phyloP scores from a whole-genome alignment of 2,888 invertebrate genomes.

The Drosophila anomelani region DNA sequence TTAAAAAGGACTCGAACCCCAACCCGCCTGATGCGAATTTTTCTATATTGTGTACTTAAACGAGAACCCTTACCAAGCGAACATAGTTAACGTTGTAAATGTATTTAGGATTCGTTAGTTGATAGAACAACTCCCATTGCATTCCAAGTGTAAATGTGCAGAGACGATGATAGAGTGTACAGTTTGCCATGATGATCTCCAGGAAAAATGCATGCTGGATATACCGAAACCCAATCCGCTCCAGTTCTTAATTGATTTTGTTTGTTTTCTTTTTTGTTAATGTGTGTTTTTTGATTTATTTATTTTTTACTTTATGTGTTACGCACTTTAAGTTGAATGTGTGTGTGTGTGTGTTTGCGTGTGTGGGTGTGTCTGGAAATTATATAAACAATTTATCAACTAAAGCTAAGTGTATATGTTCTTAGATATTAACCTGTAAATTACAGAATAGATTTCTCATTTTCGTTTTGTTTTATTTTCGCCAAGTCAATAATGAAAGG shows the following conservation, averaged over 20 bases:
- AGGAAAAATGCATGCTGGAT: constrained; percentile 16
- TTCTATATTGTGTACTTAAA: constrained; percentile 52
- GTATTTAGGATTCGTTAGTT: constrained; percentile 31
- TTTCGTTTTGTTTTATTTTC: constrained; percentile 46
- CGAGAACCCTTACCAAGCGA: constrained; percentile 18
- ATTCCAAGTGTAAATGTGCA: constrained; percentile 31
- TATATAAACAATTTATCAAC: constrained; percentile 65
- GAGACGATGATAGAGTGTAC: constrained; percentile 1
- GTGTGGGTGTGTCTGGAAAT: constrained; percentile 40
- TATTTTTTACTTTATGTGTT: constrained; percentile 64
- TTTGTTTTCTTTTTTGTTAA: constrained; percentile 61
- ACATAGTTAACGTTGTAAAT: constrained; percentile 39
- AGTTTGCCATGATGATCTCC: constrained; percentile 48
- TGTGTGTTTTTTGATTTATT: constrained; percentile 66
- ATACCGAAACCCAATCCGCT: constrained; percentile 37
- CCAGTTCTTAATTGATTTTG: constrained; percentile 34
- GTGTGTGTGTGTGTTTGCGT: constrained; percentile 39
- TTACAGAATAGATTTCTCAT: constrained; percentile 56
- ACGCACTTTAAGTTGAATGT: constrained; percentile 49
- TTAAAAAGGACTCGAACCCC: constrained; percentile 36
- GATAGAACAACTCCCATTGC: constrained; percentile 29
- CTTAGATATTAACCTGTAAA: constrained; percentile 66
- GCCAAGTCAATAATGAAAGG: constrained; percentile 51
- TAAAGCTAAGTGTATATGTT: constrained; percentile 65
- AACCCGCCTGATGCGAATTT: constrained; percentile 67